Evolutionary conservation across 2,888 invertebrate genomes (phyloP).

Genomic region (Rutpela maculata): DNA sequence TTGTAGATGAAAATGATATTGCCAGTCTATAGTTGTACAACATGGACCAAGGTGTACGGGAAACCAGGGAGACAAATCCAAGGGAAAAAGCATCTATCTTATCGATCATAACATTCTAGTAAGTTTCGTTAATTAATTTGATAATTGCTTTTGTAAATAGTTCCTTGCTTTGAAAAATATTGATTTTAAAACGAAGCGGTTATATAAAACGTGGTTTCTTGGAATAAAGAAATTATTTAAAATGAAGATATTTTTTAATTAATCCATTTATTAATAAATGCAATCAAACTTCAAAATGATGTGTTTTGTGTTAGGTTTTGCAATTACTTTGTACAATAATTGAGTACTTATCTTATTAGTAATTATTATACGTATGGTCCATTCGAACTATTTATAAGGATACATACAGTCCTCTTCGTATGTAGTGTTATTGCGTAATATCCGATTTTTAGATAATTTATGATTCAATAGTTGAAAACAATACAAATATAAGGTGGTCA

Average conservation of each 20-base stretch:
- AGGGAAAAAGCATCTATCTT: slow-evolving; percentile 79
- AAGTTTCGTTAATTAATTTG: slow-evolving; percentile 67
- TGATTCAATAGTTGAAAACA: too few relatives aligned
- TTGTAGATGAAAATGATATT: slow-evolving; percentile 33
- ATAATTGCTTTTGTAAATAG: background rate
- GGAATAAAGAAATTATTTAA: too few relatives aligned
- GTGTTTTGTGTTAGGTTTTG: background rate
- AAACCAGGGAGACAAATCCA: slow-evolving; percentile 78
- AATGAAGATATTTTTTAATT: too few relatives aligned
- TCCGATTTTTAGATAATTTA: too few relatives aligned
- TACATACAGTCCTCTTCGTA: too few relatives aligned
- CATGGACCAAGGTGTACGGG: slow-evolving; percentile 77
- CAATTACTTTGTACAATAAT: background rate
- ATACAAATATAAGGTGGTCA: too few relatives aligned
- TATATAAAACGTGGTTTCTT: background rate
- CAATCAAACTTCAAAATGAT: background rate
- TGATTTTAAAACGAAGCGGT: background rate
- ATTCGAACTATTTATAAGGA: background rate
- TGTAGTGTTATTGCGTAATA: too few relatives aligned
- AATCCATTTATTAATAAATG: background rate
- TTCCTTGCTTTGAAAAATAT: background rate
- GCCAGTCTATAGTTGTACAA: slow-evolving; percentile 29
- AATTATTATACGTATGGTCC: background rate
- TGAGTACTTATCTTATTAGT: background rate
- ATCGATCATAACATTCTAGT: slow-evolving; percentile 82